Base-by-base conservation (phyloP, 2,113 vertebrate genomes). In the Limnothrissa miodon region DNA sequence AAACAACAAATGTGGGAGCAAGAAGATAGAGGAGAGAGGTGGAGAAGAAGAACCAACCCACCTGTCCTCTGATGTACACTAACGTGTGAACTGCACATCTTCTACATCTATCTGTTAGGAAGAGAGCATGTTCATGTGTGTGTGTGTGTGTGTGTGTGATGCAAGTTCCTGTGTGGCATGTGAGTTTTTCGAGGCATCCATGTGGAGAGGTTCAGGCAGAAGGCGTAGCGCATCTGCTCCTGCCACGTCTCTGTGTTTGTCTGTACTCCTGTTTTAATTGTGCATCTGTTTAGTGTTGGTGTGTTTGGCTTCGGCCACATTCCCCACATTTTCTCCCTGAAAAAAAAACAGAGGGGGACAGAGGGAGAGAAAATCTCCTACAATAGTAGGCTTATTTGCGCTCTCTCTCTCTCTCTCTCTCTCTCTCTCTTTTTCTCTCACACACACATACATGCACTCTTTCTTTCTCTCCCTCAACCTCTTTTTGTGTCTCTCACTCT, bases 381-480 rank as follows among this genome's bases (percentile, higher is more conserved):
- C n/a, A 70, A 36, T 36, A n/a, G 29, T 36, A 10, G 36, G 62
- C 11, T 70, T 70, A 9, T 36, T 29, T 70, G 62, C 29, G 79
- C 87, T 86, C 36, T 11, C 29, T 70, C 15, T 70, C 33, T 17
- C 90, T 79, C 82, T 53, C 89, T 90, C 91, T 87, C 90, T 92
- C 91, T 89, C 90, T 89, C 90, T 91, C 90, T 15, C 9, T 70
- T 87, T 74, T 85, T 82, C 85, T 87, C 82, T 83, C 78, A 70
- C 84, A 92, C 90, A 82, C 82, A 62, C 89, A 90, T 90, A 87
- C 90, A 92, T 90, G 91, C 90, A 81, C 81, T 78, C 87, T 91
- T 90, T 87, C 90, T 92, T 90, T 89, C 90, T 89, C 90, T 92
- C 91, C 29, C 59, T 66, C 88, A 62, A 85, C 81, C 86, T 87